Conservation (phyloP, 2,888 invertebrate species). For the Oscheius sp. region DNA sequence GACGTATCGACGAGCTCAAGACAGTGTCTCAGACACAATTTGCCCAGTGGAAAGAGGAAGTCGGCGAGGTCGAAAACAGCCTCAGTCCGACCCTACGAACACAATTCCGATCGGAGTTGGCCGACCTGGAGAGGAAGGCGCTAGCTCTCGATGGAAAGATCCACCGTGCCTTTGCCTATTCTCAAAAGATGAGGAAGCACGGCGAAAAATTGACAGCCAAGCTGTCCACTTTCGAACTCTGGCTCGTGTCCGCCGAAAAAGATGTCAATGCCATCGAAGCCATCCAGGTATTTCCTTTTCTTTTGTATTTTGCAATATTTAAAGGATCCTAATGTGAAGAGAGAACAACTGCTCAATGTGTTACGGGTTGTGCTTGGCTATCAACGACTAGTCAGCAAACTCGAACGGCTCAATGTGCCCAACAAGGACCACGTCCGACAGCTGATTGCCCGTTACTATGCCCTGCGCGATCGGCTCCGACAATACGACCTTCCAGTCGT, state of each 20-base stretch:
- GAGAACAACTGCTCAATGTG: slow-evolving; percentile 27
- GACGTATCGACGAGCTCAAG: slow-evolving; percentile 46
- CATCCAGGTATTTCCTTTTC: not conserved
- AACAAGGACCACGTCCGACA: slow-evolving; percentile 55
- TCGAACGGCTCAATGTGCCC: slow-evolving; percentile 56
- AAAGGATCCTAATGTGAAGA: slow-evolving; percentile 7
- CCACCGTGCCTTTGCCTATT: slow-evolving; percentile 52
- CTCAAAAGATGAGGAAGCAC: slow-evolving; percentile 49
- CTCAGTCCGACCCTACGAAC: slow-evolving; percentile 48
- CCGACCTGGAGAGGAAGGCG: slow-evolving; percentile 55
- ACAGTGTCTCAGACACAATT: slow-evolving; percentile 44
- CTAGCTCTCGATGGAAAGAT: slow-evolving; percentile 57
- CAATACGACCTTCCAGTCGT: slow-evolving; percentile 43
- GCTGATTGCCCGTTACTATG: slow-evolving; percentile 52
- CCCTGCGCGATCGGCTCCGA: slow-evolving; percentile 49
- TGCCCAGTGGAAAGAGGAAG: slow-evolving; percentile 56
- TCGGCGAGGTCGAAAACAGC: slow-evolving; percentile 48
- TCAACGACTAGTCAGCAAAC: slow-evolving; percentile 54
- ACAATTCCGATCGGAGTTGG: slow-evolving; percentile 51
- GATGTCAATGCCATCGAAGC: slow-evolving; percentile 38
- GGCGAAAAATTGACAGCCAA: slow-evolving; percentile 58
- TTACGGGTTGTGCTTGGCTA: slow-evolving; percentile 39
- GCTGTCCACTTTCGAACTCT: slow-evolving; percentile 63
- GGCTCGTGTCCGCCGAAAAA: slow-evolving; percentile 61
- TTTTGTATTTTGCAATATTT: no score